A percentile compares a stretch with the other conserved stretches of the same genome.
Evolutionary conservation across 2,113 vertebrate species (phyloP).

Genomic region (Dicrurus megarhynchus): DNA sequence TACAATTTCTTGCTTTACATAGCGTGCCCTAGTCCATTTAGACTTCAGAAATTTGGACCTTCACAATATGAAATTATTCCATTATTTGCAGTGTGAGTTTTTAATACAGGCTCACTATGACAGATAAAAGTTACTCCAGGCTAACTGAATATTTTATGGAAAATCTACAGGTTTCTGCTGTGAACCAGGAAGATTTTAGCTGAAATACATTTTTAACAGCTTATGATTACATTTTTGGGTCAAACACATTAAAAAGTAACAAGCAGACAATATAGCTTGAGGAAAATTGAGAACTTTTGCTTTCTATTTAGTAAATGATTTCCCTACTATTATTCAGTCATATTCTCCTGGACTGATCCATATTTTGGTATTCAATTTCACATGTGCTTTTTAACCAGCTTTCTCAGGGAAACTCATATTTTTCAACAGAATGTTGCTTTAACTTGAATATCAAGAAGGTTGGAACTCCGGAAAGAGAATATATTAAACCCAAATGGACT

Average conservation of each 20-base stretch:
- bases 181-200: background rate
- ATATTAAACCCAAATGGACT: conserved; percentile 6
- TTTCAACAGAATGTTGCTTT: background rate
- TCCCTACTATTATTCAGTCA: background rate
- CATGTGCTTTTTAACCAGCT: background rate
- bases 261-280: background rate
- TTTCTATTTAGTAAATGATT: background rate
- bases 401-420: background rate
- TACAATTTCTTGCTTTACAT: background rate
- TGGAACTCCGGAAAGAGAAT: background rate
- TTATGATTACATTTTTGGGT: background rate
- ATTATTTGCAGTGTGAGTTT: background rate
- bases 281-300: background rate
- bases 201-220: background rate
- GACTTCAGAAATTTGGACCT: background rate
- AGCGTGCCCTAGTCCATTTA: background rate
- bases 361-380: background rate
- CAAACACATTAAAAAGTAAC: background rate
- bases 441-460: background rate
- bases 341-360: background rate
- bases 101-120: background rate
- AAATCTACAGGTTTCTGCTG: background rate
- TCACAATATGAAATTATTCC: background rate
- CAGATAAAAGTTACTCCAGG: background rate
- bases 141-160: background rate